These are phyloP conservation scores for Rhinopomastus cyanomelas DNA, from an alignment of 2,113 vertebrate species.

Conservation along the genomic window DNA sequence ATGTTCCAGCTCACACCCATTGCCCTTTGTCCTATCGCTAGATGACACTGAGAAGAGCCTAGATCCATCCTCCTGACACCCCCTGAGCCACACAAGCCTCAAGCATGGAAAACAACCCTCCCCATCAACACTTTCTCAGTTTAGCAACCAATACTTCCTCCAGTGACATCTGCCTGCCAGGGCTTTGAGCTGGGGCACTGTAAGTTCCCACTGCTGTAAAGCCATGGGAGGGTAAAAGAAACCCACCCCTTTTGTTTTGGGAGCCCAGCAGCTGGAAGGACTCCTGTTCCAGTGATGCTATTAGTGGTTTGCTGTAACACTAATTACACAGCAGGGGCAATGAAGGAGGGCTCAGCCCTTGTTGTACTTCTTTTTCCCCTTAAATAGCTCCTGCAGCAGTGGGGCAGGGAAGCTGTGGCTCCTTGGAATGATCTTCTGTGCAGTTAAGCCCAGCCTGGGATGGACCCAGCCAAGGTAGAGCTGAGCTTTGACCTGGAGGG, in stretches of 20 bases:
- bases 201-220: constrained; percentile 38
- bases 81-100: too few relatives aligned
- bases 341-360: background rate
- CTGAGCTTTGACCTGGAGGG: background rate
- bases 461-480: background rate
- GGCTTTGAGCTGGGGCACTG: background rate
- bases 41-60: too few relatives aligned
- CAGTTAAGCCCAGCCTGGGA: background rate
- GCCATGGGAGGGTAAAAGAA: background rate
- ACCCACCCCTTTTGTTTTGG: constrained; percentile 37
- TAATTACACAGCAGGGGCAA: background rate
- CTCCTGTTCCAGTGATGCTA: background rate
- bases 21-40: too few relatives aligned
- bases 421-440: background rate
- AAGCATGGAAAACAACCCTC: background rate
- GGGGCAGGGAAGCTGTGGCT: background rate
- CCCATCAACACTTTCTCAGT: background rate
- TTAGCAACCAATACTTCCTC: background rate
- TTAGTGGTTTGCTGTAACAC: background rate
- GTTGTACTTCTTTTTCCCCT: background rate
- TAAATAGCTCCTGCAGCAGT: background rate
- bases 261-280: background rate
- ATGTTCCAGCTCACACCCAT: too few relatives aligned
- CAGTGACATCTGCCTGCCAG: background rate
- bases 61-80: too few relatives aligned